Conservation (phyloP, 2,888 invertebrate species). For the Acanthacorydalis orientalis region DNA sequence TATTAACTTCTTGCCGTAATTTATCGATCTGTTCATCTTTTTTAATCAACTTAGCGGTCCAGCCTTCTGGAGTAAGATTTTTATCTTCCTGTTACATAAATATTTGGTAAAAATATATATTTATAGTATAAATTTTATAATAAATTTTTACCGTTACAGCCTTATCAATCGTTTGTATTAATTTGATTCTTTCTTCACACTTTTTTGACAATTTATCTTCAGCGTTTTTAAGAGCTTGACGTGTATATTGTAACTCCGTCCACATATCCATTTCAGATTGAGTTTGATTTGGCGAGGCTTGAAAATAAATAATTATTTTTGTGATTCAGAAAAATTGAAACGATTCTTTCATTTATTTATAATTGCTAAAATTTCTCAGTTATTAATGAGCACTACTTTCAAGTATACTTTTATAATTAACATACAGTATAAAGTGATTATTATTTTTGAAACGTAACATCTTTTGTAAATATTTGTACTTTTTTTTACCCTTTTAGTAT, state of each 20-base stretch:
- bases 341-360: not conserved
- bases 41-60: not conserved
- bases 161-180: conserved; percentile 16
- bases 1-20: not conserved
- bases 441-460: no score
- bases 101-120: not conserved
- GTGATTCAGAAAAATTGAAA: not conserved
- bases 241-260: conserved; percentile 16
- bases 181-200: conserved; percentile 16
- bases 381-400: no score
- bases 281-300: conserved; percentile 3
- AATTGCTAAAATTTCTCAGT: not conserved
- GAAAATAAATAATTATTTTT: not conserved
- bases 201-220: conserved; percentile 18
- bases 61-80: not conserved
- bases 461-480: no score
- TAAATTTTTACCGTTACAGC: conserved; percentile 10
- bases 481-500: no score
- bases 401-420: no score
- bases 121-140: not conserved
- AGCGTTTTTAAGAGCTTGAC: conserved; percentile 16
- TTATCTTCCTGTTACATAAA: conserved; percentile 1
- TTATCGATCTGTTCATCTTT: conserved; percentile 2
- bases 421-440: no score
- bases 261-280: conserved; percentile 17